Base-by-base conservation (phyloP, 2,888 invertebrate species). In the Stramonita haemastoma region DNA sequence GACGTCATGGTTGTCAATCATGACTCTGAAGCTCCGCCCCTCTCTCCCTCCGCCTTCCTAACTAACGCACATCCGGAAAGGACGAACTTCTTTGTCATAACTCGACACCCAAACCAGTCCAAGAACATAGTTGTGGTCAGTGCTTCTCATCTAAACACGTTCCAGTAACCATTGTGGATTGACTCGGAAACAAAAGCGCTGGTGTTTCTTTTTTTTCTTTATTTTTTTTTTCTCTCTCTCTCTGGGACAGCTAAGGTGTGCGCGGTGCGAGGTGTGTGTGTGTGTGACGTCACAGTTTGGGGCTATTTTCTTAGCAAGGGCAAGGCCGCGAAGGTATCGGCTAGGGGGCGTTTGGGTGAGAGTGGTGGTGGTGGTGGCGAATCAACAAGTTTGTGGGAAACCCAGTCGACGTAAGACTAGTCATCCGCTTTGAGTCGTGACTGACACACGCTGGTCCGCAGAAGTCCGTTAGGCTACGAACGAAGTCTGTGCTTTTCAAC, bases 311-410 rank as follows among this genome's bases (percentile, higher is more conserved):
- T 73, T 73, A 73, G 73, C n/a, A 8, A n/a, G 73, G 73, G 8
- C 73, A 73, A 73, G 73, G 73, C 73, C 73, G 29, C n/a, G 26
- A n/a, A 22, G 73, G 26, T n/a, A n/a, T n/a, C 26, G 26, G n/a
- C n/a, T n/a, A 22, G n/a, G 73, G 5, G 73, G 22, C 26, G 73
- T n/a, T 22, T 73, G 73, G n/a, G n/a, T 11, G n/a, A 22, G n/a
- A 26, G 73, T 8, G 60, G 22, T 8, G 60, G 15, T 22, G 60
- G 22, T 60, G 22, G 19, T 19, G 60, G 60, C 1, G n/a, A 73
- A n/a, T 73, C n/a, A 73, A 29, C 29, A 73, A 73, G 73, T 73
- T 73, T 73, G n/a, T 29, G n/a, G 73, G 60, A 60, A 73, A 73
- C 22, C 73, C 73, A 22, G n/a, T 13, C 11, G 26, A 73, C 26